These are phyloP conservation scores for Catharus bicknelli DNA, from an alignment of 2,113 vertebrate species.

Conservation along the genomic window DNA sequence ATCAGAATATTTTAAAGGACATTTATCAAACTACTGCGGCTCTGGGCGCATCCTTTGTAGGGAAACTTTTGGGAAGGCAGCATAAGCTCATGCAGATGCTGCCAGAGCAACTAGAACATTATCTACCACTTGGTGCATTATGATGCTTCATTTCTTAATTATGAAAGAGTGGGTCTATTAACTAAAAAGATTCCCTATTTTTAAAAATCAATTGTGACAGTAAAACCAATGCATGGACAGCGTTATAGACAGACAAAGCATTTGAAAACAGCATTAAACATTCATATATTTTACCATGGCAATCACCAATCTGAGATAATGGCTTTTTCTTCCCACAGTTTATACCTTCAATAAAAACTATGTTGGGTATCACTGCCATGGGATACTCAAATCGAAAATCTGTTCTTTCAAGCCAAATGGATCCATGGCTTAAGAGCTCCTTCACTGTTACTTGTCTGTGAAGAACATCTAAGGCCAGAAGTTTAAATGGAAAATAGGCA, in stretches of 20 bases:
- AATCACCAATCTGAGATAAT: conserved; percentile 64
- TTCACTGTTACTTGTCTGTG: conserved; percentile 64
- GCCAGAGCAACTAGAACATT: background rate
- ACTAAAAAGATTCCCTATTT: background rate
- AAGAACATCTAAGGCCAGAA: conserved; percentile 70
- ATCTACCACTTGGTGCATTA: background rate
- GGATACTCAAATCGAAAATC: conserved; percentile 61
- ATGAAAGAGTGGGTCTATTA: background rate
- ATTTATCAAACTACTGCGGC: background rate
- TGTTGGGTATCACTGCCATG: conserved; percentile 75
- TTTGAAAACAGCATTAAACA: background rate
- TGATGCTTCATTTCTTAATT: background rate
- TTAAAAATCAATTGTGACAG: background rate
- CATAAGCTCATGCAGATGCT: background rate
- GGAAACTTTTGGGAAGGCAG: background rate
- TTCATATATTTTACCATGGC: background rate
- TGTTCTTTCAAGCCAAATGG: conserved; percentile 59
- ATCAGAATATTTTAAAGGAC: background rate
- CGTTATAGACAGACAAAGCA: background rate
- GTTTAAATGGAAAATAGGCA: conserved; percentile 67
- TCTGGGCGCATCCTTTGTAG: background rate
- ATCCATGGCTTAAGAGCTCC: conserved; percentile 71
- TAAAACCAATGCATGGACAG: background rate
- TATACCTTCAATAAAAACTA: conserved; percentile 76
- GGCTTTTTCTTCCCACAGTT: conserved; percentile 11